Evolutionary conservation across 2,113 vertebrate species (phyloP).

Genomic region (Rhynchopsitta pachyrhyncha): DNA sequence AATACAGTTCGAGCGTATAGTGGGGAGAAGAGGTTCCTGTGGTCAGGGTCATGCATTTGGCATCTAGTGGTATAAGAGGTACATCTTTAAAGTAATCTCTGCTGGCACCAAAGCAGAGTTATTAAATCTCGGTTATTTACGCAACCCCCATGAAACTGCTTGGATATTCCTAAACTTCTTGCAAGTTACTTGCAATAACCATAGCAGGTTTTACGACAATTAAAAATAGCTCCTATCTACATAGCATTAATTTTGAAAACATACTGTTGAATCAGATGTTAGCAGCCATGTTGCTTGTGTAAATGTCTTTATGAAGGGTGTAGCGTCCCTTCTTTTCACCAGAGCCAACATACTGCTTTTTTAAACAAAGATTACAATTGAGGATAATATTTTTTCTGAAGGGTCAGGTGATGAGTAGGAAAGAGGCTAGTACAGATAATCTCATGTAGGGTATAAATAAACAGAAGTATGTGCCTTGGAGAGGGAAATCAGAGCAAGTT

Average conservation of each 20-base stretch:
- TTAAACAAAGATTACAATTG: fast-evolving
- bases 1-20: neutral
- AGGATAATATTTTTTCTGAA: neutral
- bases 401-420: neutral
- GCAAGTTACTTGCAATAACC: neutral
- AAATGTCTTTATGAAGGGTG: neutral
- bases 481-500: neutral
- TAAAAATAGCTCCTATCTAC: neutral
- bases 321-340: neutral
- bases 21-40: neutral
- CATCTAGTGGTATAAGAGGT: neutral
- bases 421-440: neutral
- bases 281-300: neutral
- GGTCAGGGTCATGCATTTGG: neutral
- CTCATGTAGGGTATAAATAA: neutral
- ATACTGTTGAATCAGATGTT: neutral
- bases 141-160: neutral
- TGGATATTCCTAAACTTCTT: neutral
- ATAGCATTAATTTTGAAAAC: neutral
- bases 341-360: neutral
- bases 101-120: neutral
- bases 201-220: neutral
- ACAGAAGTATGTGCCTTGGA: neutral
- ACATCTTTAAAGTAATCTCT: neutral
- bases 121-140: neutral